phyloP scores from a whole-genome alignment of 2,888 invertebrate genomes.

The Morpho helenor region DNA sequence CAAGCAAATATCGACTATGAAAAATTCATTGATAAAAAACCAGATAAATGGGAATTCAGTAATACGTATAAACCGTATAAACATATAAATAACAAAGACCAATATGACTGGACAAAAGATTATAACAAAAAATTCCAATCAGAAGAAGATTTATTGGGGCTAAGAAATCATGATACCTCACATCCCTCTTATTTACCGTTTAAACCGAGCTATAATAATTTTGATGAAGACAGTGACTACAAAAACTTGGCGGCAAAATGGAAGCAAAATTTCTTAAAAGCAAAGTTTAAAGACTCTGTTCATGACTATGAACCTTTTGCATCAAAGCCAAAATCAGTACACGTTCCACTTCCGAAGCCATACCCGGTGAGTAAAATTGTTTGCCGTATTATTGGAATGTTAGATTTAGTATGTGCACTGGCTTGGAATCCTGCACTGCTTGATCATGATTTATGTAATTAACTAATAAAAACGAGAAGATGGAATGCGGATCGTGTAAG shows the following conservation, averaged over 20 bases:
- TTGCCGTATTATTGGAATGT: conserved; percentile 9
- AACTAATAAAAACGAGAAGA: conserved; percentile 49
- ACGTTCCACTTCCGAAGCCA: conserved; percentile 63
- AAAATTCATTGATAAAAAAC: conserved; percentile 45
- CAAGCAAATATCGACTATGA: conserved; percentile 41
- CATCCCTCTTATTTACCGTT: conserved; percentile 59
- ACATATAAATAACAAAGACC: conserved; percentile 36
- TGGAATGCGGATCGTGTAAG: conserved; percentile 75
- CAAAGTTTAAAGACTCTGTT: conserved; percentile 56
- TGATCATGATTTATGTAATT: conserved; percentile 45
- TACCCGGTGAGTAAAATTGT: conserved; percentile 57
- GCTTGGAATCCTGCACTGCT: conserved; percentile 24
- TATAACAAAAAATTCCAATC: conserved; percentile 55
- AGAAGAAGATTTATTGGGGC: conserved; percentile 66
- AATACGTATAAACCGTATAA: conserved; percentile 45
- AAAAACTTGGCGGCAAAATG: conserved; percentile 65
- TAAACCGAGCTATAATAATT: conserved; percentile 42
- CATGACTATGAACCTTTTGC: conserved; percentile 58
- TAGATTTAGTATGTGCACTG: conserved; percentile 30
- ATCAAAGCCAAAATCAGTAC: conserved; percentile 56
- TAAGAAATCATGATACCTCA: conserved; percentile 64
- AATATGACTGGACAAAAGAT: conserved; percentile 56
- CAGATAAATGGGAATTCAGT: conserved; percentile 43
- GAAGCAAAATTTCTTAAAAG: conserved; percentile 63
- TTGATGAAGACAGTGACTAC: conserved; percentile 53